These are phyloP conservation scores for Dryoscopus gambensis DNA, from an alignment of 2,113 vertebrate genomes.

Conservation along the genomic window DNA sequence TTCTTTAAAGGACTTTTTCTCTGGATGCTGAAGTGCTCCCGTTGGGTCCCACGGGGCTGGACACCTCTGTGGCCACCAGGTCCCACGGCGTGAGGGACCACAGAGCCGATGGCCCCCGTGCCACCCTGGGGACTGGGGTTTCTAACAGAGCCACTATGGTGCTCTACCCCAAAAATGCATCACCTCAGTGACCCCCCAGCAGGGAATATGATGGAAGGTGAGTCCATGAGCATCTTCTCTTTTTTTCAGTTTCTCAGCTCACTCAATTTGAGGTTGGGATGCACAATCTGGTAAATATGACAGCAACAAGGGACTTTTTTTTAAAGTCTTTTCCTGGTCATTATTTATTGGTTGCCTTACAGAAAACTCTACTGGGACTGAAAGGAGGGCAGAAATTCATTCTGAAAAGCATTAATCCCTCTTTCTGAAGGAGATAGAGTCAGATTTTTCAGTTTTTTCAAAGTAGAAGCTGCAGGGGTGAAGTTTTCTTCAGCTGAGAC, in stretches of 20 bases:
- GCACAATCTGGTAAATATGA: not conserved
- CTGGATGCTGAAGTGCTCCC: not conserved
- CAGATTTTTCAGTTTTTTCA: not conserved
- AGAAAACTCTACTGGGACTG: not conserved
- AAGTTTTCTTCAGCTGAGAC: not conserved
- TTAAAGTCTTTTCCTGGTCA: not conserved
- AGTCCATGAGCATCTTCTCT: not conserved
- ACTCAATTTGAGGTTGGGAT: not conserved
- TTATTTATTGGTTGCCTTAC: not conserved
- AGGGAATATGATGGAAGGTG: not conserved
- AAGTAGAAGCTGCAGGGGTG: not conserved
- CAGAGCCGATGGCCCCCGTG: not conserved
- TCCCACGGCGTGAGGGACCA: fast-evolving
- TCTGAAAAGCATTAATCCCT: not conserved
- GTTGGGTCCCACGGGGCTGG: not conserved
- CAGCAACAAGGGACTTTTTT: not conserved
- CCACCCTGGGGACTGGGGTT: not conserved
- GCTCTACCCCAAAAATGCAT: not conserved
- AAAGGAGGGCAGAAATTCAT: not conserved
- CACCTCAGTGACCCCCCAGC: not conserved
- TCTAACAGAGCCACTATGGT: not conserved
- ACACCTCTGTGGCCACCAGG: not conserved
- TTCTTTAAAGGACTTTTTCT: not conserved
- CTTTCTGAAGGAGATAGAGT: not conserved
- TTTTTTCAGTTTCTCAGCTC: not conserved